These are phyloP conservation scores for Aplocera efformata DNA, from an alignment of 2,888 invertebrate species.

Conservation along the genomic window DNA sequence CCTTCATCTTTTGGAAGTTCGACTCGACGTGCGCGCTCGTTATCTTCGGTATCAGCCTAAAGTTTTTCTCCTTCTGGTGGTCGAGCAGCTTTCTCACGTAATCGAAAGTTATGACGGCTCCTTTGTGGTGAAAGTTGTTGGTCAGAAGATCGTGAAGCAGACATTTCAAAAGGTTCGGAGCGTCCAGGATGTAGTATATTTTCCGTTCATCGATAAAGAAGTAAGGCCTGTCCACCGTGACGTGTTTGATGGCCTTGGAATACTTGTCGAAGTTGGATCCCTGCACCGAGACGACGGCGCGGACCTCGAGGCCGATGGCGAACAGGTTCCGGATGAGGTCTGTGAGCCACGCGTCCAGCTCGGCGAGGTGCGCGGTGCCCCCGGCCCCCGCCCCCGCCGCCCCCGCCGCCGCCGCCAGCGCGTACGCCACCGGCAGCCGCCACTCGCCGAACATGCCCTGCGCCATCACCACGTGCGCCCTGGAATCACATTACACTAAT, in stretches of 20 bases:
- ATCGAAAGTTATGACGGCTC: constrained; percentile 17
- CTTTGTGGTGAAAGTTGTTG: constrained; percentile 29
- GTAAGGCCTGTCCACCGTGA: constrained; percentile 19
- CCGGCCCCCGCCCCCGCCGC: constrained; percentile 19
- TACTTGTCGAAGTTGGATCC: constrained; percentile 21
- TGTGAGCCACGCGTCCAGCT: constrained; percentile 22
- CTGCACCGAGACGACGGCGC: constrained; percentile 15
- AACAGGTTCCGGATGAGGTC: constrained; percentile 15
- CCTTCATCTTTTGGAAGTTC: constrained; percentile 27
- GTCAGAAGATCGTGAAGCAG: constrained; percentile 24
- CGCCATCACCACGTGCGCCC: constrained; percentile 12
- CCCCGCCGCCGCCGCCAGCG: constrained; percentile 16
- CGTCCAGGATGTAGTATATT: constrained; percentile 25
- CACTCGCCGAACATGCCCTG: constrained; percentile 18
- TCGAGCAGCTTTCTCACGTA: constrained; percentile 25
- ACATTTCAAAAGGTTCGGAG: constrained; percentile 21
- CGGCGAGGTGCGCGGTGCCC: constrained; percentile 31
- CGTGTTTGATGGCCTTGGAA: constrained; percentile 16
- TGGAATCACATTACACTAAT: background rate
- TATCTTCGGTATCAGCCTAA: constrained; percentile 28
- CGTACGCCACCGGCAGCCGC: constrained; percentile 19
- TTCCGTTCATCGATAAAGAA: constrained; percentile 24
- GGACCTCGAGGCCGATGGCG: constrained; percentile 13
- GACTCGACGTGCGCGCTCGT: constrained; percentile 29
- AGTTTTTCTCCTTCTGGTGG: constrained; percentile 25